Evolutionary conservation across 2,888 invertebrate species (phyloP).

Genomic region (Plagodis dolabraria): DNA sequence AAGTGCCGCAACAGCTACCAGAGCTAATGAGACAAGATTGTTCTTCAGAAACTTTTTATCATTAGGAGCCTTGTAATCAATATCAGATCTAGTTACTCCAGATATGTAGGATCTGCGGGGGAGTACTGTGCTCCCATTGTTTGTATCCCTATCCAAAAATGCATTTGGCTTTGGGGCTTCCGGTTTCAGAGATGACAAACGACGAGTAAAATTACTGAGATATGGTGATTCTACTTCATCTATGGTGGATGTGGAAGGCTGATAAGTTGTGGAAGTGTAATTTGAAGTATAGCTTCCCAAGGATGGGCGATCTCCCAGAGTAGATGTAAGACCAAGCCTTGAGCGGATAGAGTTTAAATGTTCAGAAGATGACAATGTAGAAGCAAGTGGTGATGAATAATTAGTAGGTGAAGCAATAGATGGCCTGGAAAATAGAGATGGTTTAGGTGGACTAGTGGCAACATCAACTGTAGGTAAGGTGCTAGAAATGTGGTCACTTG

Average conservation of each 20-base stretch:
- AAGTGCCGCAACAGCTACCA: conserved; percentile 85
- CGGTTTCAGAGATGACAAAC: conserved; percentile 79
- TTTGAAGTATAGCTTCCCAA: conserved; percentile 59
- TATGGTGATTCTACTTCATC: conserved; percentile 88
- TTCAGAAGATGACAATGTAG: conserved; percentile 73
- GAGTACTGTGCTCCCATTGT: conserved; percentile 68
- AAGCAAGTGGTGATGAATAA: conserved; percentile 54
- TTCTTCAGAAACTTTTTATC: conserved; percentile 84
- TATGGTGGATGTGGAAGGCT: conserved; percentile 68
- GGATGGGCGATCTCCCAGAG: conserved; percentile 67
- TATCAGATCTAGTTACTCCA: conserved; percentile 66
- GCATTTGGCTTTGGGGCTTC: conserved; percentile 62
- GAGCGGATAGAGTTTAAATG: conserved; percentile 85
- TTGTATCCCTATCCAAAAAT: conserved; percentile 66
- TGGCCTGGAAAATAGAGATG: conserved; percentile 73
- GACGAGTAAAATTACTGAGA: conserved; percentile 88
- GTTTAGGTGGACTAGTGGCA: conserved; percentile 65
- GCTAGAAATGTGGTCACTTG: conserved; percentile 75
- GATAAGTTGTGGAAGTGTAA: conserved; percentile 62
- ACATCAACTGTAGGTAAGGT: conserved; percentile 64
- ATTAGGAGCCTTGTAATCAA: conserved; percentile 70
- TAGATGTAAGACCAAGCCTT: conserved; percentile 81
- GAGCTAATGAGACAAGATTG: conserved; percentile 87
- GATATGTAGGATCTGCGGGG: conserved; percentile 73
- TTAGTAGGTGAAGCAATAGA: conserved; percentile 60